Evolutionary conservation across 2,113 vertebrate species (phyloP), one percentile per base, ranked within the genome.

Genomic region (Lasiurus borealis): DNA sequence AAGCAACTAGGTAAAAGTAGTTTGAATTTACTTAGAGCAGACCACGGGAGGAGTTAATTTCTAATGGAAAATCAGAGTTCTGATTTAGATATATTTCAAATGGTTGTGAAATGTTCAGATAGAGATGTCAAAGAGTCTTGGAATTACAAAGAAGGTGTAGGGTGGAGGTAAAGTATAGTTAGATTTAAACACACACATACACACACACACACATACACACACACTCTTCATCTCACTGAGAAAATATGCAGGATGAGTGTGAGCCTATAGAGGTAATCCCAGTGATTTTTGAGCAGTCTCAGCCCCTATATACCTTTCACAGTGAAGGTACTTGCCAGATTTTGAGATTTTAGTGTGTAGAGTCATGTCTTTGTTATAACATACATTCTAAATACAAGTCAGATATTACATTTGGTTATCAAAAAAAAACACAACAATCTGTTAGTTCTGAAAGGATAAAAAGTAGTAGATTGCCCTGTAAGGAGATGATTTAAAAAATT

Each of bases 71-170:
- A 62, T 78, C 21, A 69, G 57, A 87, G 25, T 81, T 84, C 62
- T 81, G 4, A 44, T 90, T 94, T 88, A 59, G 36, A 6, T 76
- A 40, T 34, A 59, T 77, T 96, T 72, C 59, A 95, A 73, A 82
- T 40, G 29, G 10, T 5, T 88, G 25, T 76, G 59, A 85, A 73
- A 29, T 48, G 1, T 92, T 88, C 34, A 50, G 4, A 5, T 88
- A 25, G 66, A 81, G 40, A 50, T 71, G 15, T 48, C 11, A 6
- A 86, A 85, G 10, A 16, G 1, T 15, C 23, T 73, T 25, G 21
- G 29, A 77, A 75, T 48, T 80, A 40, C 8, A 91, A 54, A 25
- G 31, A 71, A 71, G 19, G 18, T 7, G 11, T 72, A 54, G 52
- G 6, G 36, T 85, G 48, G 52, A 64, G 13, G 68, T 78, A 75